Evolutionary conservation across 1,140 invertebrate genomes (phyloP).

Genomic region (Laupala kohalensis): DNA sequence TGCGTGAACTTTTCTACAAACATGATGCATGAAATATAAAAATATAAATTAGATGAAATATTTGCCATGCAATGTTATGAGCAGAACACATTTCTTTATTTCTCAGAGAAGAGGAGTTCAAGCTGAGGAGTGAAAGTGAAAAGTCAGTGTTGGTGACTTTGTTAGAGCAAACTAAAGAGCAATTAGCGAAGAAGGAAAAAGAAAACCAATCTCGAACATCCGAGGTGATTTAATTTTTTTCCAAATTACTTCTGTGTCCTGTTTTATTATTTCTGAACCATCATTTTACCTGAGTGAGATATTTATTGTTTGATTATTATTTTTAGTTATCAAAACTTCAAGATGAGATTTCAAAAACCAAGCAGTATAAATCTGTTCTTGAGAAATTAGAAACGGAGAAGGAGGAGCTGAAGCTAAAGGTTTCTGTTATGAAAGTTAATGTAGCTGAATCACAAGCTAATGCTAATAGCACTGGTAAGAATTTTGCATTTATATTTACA

Average conservation of each 20-base stretch:
- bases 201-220: background rate
- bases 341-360: background rate
- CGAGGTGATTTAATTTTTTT: background rate
- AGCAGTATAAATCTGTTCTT: conserved; percentile 4
- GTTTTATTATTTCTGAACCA: background rate
- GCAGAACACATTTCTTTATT: no score
- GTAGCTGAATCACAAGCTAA: conserved; percentile 14
- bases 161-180: background rate
- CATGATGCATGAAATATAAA: no score
- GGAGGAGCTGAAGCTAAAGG: conserved; percentile 16
- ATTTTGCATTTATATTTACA: no score
- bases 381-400: conserved; percentile 18
- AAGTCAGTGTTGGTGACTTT: background rate
- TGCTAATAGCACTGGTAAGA: conserved; percentile 13
- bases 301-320: background rate
- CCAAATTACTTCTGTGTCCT: background rate
- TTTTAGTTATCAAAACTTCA: conserved; percentile 5
- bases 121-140: background rate
- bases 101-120: conserved; percentile 4
- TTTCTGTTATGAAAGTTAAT: conserved; percentile 16
- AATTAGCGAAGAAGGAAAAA: conserved; percentile 2
- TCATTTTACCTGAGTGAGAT: background rate
- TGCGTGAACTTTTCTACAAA: no score
- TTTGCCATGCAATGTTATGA: no score
- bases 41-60: no score